Conservation (phyloP, 2,797 vertebrate species). For the Pseudochirops corinnae region DNA sequence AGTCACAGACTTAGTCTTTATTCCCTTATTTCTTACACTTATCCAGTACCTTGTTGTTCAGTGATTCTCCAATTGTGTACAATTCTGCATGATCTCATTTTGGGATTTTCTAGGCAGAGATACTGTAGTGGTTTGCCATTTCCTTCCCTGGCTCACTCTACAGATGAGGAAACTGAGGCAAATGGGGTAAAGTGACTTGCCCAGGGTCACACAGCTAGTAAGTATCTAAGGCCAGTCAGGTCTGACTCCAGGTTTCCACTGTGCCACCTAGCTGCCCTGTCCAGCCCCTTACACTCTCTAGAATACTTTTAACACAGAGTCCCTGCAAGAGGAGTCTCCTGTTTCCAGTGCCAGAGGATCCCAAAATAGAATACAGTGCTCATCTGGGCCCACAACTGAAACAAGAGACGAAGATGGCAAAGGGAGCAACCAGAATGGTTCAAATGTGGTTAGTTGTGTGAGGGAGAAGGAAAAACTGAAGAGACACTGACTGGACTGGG, state of each 20-base stretch:
- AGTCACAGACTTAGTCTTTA: not conserved
- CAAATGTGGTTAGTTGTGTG: not conserved
- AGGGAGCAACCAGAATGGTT: not conserved
- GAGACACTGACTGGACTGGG: not conserved
- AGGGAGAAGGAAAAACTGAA: not conserved
- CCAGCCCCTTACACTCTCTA: too few species aligned
- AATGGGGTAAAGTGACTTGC: not conserved
- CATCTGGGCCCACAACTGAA: not conserved
- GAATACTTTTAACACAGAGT: too few species aligned
- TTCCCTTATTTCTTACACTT: not conserved
- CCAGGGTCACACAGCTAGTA: not conserved
- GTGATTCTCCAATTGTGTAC: too few species aligned
- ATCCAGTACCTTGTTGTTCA: not conserved
- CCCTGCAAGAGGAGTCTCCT: rapidly evolving
- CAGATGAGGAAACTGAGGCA: too few species aligned
- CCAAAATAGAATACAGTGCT: not conserved
- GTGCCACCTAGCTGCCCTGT: not conserved
- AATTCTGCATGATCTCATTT: too few species aligned
- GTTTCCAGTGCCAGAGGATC: not conserved
- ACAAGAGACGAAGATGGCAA: not conserved
- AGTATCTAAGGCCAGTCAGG: not conserved
- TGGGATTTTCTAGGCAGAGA: too few species aligned
- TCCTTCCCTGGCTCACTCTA: too few species aligned
- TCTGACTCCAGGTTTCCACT: not conserved
- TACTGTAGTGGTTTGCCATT: too few species aligned